A percentile compares a stretch with the other conserved stretches of the same genome.
Conservation (phyloP, 2,888 invertebrate genomes). For the Aspidiotus rigidus region DNA sequence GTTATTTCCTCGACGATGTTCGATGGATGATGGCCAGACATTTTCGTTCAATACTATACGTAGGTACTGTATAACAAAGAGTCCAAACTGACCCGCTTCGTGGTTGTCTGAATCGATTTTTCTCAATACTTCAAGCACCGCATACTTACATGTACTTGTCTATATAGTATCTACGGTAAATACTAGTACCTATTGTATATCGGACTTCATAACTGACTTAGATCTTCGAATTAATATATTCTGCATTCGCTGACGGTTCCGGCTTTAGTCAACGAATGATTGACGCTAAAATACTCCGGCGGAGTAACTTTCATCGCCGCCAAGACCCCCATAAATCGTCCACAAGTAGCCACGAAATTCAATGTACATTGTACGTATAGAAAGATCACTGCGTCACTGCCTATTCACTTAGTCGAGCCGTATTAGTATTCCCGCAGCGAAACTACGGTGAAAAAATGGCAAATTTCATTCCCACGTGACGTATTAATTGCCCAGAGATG, state of each 20-base stretch:
- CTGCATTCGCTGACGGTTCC: not conserved
- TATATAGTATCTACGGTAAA: no score
- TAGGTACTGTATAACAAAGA: no score
- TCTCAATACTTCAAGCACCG: no score
- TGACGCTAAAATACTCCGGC: slow-evolving; percentile 2
- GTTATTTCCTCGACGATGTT: no score
- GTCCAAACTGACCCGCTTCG: no score
- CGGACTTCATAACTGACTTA: no score
- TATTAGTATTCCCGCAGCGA: not conserved
- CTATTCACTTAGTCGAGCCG: not conserved
- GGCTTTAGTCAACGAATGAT: not conserved
- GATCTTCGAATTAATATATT: not conserved
- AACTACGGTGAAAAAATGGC: not conserved
- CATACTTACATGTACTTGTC: no score
- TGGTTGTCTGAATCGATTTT: no score
- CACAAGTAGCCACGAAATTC: not conserved
- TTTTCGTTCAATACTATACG: no score
- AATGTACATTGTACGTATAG: not conserved
- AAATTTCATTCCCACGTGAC: not conserved
- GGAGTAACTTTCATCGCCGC: slow-evolving; percentile 2
- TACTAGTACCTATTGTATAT: no score
- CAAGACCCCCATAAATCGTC: not conserved
- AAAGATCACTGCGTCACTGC: not conserved
- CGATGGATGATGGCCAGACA: no score
- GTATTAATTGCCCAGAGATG: not conserved